These are phyloP conservation scores for Schlechtendalia chinensis DNA, from an alignment of 1,140 invertebrate genomes.

Conservation along the genomic window DNA sequence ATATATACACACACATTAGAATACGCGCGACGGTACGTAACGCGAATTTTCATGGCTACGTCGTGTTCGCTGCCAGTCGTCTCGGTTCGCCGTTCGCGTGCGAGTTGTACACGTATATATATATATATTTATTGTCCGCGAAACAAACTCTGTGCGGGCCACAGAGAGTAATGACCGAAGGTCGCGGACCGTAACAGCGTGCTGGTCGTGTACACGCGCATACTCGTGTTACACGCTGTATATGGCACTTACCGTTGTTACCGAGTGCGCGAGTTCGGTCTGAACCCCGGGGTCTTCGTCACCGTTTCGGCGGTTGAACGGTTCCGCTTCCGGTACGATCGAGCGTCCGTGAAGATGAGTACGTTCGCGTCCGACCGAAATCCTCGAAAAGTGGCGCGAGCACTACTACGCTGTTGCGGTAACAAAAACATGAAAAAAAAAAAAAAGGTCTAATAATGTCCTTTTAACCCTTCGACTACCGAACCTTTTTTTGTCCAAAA, in stretches of 20 bases:
- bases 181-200: slow-evolving; percentile 14
- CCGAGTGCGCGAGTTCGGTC: background rate
- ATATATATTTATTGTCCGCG: background rate
- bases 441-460: no score
- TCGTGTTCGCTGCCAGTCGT: slow-evolving; percentile 21
- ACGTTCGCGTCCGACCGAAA: no score
- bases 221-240: no score
- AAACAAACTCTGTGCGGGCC: background rate
- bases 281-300: slow-evolving; percentile 11
- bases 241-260: background rate
- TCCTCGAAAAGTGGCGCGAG: no score
- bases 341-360: no score
- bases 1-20: background rate
- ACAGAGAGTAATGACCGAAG: slow-evolving; percentile 36
- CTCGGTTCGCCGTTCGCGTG: no score
- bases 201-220: no score
- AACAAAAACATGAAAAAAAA: no score
- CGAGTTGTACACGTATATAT: no score
- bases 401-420: no score
- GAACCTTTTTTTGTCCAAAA: no score
- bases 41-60: slow-evolving; percentile 31
- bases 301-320: background rate
- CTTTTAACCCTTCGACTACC: no score
- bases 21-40: slow-evolving; percentile 6
- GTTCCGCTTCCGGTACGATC: slow-evolving; percentile 25